Base-by-base conservation (phyloP, 1,140 invertebrate species). In the Aphidius gifuensis region DNA sequence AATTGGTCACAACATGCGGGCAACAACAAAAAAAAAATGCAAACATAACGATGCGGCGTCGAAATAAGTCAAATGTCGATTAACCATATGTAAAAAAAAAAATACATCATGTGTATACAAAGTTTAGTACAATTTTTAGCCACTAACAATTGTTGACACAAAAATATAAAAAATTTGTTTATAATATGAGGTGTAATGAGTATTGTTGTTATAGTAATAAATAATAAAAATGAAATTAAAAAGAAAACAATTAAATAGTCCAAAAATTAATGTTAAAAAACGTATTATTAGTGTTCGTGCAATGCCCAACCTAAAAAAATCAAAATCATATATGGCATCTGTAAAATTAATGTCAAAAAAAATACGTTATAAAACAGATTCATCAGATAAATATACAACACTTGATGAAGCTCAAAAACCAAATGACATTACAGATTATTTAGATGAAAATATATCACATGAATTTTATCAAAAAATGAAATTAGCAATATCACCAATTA, bases 241-340 rank as follows among this genome's bases (percentile, higher is more conserved):
- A 46, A 80, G 74, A 46, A 62, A 32, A 65, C 39, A 53, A 4
- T 58, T 65, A 4, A 46, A 42, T 56, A 76, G 73, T 61, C 71
- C 76, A 16, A 78, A 75, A 66, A 78, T 79, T 74, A 76, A 71
- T 8, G 66, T 68, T 48, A 56, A 40, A 23, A 70, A 68, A 38
- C 68, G 71, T 48, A 66, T 61, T 16, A 64, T 67, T 32, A 67
- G 39, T 39, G n/a, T 40, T 58, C 61, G 67, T 58, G 64, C 71
- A 48, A 67, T 71, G 43, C 71, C 74, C 21, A 77, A 69, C 38
- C 74, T 88, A 64, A 85, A 86, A 45, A 83, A 88, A 65, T 86
- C 88, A 63, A 84, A 86, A 67, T 90, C 88, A 44, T 86, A 91
- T 66, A 84, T 89, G 60, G 86, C 87, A 45, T 91, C 89, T 44